Percentiles rank a stretch among this genome's conserved stretches.
Conservation (phyloP, 2,888 invertebrate species). For the Brachyptera risi region DNA sequence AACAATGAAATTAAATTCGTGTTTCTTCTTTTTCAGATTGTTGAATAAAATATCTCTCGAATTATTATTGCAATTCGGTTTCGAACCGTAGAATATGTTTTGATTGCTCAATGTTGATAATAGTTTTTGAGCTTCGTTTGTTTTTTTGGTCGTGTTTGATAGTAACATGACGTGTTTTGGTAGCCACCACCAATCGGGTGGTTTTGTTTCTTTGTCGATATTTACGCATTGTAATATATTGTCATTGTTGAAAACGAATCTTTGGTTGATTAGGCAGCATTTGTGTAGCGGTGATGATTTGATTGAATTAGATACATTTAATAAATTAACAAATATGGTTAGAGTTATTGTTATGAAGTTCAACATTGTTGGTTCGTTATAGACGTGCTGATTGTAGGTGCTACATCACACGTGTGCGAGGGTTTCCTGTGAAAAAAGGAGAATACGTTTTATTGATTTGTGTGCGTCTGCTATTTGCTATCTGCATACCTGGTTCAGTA, state of each 20-base stretch:
- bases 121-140: not conserved
- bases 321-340: not conserved
- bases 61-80: slow-evolving; percentile 2
- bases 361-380: not conserved
- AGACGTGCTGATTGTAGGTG: too few species aligned
- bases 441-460: too few species aligned
- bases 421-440: too few species aligned
- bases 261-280: slow-evolving; percentile 1
- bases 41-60: slow-evolving; percentile 3
- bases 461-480: too few species aligned
- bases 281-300: not conserved
- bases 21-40: slow-evolving; percentile 1
- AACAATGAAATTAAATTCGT: slow-evolving; percentile 11
- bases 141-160: not conserved
- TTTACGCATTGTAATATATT: slow-evolving; percentile 7
- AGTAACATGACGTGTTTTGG: not conserved
- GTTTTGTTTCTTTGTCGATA: not conserved
- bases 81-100: slow-evolving; percentile 9
- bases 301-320: not conserved
- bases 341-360: not conserved
- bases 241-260: not conserved
- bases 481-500: too few species aligned
- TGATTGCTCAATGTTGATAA: not conserved
- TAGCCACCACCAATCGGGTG: slow-evolving; percentile 5
- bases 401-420: too few species aligned